Evolutionary conservation across 2,797 vertebrate species (phyloP).

Genomic region (Scyliorhinus canicula): DNA sequence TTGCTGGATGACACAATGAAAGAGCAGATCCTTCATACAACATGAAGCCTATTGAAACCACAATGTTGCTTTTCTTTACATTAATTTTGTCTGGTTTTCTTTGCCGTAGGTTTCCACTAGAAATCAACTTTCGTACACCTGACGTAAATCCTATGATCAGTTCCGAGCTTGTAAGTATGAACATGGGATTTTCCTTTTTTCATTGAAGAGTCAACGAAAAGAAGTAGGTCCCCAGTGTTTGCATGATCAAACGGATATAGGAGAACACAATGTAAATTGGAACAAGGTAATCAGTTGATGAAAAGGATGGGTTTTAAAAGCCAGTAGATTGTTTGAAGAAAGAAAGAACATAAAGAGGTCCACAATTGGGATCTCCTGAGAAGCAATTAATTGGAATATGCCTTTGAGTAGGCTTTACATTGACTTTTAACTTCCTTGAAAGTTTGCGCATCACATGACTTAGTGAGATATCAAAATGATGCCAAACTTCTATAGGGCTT

Average conservation of each 20-base stretch:
- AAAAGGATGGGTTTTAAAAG: neutral
- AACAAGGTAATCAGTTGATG: neutral
- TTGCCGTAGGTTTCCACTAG: neutral
- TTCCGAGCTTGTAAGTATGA: neutral
- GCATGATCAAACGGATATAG: neutral
- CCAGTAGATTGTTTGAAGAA: neutral
- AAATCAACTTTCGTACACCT: neutral
- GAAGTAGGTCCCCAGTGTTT: neutral
- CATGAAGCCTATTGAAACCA: neutral
- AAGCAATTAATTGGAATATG: neutral
- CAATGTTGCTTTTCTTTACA: neutral
- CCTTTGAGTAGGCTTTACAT: neutral
- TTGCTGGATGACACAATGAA: neutral
- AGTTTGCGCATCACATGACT: neutral
- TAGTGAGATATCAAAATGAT: neutral
- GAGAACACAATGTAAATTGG: neutral
- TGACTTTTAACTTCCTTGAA: neutral
- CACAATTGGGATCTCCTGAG: neutral
- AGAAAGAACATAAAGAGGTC: neutral
- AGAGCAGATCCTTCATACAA: neutral
- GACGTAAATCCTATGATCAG: neutral
- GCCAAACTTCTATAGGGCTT: neutral
- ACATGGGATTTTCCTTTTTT: neutral
- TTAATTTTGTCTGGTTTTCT: neutral
- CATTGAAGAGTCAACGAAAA: neutral